Evolutionary conservation across 2,888 invertebrate species (phyloP), one percentile per base, ranked within the genome.

Genomic region (Boloria selene): DNA sequence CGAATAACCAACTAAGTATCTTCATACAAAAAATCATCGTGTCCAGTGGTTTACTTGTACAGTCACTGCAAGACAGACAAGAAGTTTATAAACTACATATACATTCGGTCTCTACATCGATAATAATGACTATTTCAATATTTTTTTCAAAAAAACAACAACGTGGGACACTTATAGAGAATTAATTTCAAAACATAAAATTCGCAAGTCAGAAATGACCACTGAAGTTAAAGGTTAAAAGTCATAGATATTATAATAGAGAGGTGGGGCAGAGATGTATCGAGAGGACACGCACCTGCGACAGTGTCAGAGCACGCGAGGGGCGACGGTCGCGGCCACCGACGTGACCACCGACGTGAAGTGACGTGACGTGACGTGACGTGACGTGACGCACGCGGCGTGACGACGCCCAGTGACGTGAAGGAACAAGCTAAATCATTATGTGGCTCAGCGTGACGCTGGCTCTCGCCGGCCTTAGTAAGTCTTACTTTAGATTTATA

Each of bases 181-280:
- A 10, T 38, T 38, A 38, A 38, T 38, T 38, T 38, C 31, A 38
- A 38, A 38, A 38, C 1, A 38, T 38, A 7, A 38, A 38, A 38
- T 16, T 49, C 17, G 31, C 47, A 47, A n/a, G 26, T 59, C 49
- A 31, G 14, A 22, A 17, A 49, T 17, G 58, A 6, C 58, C 49
- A 54, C 18, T 26, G 17, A 54, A 17, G 58, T 58, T 52, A 64
- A 64, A 64, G 64, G 64, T 64, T 51, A 58, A 51, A 56, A 26
- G 17, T 44, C 22, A 45, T 38, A 38, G 31, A 1, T 10, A 38
- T 38, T 13, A 10, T 22, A 4, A 16, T 45, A 18, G 6, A 42
- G 50, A 44, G 56, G 64, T 52, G 64, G 64, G 56, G 64, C 38
- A 10, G 22, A n/a, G 51, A 56, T 13, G 16, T 47, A 17, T 17